Conservation (phyloP, 2,797 vertebrate genomes). For the Babyrousa celebensis region DNA sequence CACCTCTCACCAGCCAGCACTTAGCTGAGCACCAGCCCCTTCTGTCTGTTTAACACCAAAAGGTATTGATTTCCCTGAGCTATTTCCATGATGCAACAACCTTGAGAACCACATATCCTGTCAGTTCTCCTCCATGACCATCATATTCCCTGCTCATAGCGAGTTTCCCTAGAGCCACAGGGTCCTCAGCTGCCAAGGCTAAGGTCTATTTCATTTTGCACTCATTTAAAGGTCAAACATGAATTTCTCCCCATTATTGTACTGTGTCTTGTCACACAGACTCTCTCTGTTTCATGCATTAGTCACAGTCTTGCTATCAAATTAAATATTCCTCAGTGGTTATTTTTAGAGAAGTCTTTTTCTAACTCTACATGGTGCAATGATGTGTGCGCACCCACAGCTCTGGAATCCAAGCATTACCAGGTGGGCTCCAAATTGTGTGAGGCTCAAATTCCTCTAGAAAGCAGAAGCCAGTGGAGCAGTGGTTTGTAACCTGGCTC, state of each 20-base stretch:
- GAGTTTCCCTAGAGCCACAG: background rate
- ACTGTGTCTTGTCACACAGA: conserved; percentile 81
- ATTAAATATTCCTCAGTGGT: conserved; percentile 80
- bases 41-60: conserved; percentile 66
- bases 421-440: conserved; percentile 68
- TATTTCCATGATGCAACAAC: conserved; percentile 33
- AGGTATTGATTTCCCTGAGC: conserved; percentile 69
- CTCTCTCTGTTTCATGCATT: conserved; percentile 77
- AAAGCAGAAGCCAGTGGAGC: conserved; percentile 33
- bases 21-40: conserved; percentile 47
- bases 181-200: conserved; percentile 27
- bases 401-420: conserved; percentile 78
- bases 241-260: conserved; percentile 75
- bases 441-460: conserved; percentile 51
- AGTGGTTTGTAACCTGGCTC: background rate
- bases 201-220: conserved; percentile 73
- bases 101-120: background rate
- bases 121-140: background rate
- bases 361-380: conserved; percentile 58
- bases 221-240: conserved; percentile 81
- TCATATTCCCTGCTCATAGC: background rate
- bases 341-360: conserved; percentile 85
- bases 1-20: conserved; percentile 61
- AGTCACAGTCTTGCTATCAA: conserved; percentile 82
- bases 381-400: conserved; percentile 78